Evolutionary conservation across 2,113 vertebrate species (phyloP).

Genomic region (Xyrauchen texanus): DNA sequence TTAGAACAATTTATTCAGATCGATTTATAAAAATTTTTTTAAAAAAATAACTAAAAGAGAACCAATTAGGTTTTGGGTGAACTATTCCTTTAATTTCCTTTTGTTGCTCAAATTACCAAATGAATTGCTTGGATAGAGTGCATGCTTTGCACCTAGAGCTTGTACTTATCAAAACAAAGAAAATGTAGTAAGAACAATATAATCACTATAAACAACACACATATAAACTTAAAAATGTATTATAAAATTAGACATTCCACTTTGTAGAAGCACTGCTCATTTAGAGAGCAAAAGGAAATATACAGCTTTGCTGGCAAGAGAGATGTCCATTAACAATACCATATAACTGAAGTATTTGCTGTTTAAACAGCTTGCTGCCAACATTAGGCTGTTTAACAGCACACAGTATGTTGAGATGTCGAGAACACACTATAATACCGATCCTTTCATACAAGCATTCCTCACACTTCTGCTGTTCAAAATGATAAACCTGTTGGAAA

Average conservation of each 20-base stretch:
- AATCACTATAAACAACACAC: constrained; percentile 6
- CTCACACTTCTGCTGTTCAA: not conserved
- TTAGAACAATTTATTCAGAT: no score
- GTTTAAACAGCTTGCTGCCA: not conserved
- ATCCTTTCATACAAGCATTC: not conserved
- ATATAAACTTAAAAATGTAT: not conserved
- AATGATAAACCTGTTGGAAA: not conserved
- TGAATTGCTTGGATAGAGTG: constrained; percentile 22
- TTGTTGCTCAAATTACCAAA: constrained; percentile 34
- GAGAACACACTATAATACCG: not conserved
- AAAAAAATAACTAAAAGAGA: no score
- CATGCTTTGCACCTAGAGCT: constrained; percentile 22
- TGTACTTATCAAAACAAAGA: constrained; percentile 27
- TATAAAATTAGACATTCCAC: not conserved
- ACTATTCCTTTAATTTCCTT: constrained; percentile 12
- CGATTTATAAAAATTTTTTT: no score
- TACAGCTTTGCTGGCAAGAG: not conserved
- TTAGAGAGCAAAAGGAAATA: not conserved
- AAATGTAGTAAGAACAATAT: constrained; percentile 24
- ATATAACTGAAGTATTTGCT: not conserved
- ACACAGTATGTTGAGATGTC: not conserved
- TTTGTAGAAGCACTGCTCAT: not conserved
- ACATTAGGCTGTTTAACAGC: not conserved
- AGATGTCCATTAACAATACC: not conserved
- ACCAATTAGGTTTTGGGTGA: no score